A percentile compares a stretch with the other conserved stretches of the same genome.
Evolutionary conservation across 37 sponge, comb jelly and placozoan species (phyloP).

Genomic region (Lycopodina hypogea): DNA sequence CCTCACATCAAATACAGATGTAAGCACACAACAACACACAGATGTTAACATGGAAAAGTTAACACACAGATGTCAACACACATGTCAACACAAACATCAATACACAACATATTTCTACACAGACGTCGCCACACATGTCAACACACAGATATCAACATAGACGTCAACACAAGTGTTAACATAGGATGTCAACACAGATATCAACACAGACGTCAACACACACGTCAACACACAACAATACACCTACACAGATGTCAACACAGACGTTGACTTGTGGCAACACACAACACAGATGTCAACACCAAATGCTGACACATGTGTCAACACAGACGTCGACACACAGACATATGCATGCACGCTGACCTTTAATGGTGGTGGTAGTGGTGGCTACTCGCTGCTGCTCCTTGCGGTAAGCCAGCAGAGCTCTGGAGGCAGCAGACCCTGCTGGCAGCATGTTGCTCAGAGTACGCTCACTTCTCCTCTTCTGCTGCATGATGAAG

Average conservation of each 20-base stretch:
- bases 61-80: background rate
- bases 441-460: conserved; percentile 62
- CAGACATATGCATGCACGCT: background rate
- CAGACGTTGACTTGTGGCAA: no score
- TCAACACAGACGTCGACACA: background rate
- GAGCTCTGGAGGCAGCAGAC: conserved; percentile 43
- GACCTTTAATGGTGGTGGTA: background rate
- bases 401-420: conserved; percentile 43
- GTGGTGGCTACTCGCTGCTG: conserved; percentile 14
- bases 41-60: background rate
- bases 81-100: no score
- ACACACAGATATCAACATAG: background rate
- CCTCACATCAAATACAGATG: background rate
- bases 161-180: no score
- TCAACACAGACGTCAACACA: no score
- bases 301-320: no score
- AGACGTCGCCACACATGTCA: no score
- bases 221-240: background rate
- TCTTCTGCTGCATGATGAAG: conserved; percentile 74
- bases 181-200: no score
- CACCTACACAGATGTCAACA: background rate
- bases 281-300: background rate
- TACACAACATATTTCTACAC: no score
- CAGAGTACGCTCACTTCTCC: conserved; percentile 69
- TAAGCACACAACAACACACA: background rate